Percentiles rank a stretch among this genome's conserved stretches.
Evolutionary conservation across 2,113 vertebrate genomes (phyloP).

Genomic region (Baryphthengus martii): DNA sequence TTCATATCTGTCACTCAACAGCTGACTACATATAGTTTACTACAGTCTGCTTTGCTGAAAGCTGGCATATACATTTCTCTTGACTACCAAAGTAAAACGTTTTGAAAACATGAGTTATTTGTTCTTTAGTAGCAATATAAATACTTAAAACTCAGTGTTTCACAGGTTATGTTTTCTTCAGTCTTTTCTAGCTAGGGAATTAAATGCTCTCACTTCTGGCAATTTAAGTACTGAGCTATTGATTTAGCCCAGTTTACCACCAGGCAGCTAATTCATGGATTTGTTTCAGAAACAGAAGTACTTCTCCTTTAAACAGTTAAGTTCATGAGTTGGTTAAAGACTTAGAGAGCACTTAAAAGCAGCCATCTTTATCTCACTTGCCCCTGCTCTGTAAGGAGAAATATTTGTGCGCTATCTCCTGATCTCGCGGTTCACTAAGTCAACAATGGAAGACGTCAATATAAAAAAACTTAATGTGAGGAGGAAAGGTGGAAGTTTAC

Average conservation of each 20-base stretch:
- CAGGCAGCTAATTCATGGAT: background rate
- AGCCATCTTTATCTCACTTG: too few species aligned
- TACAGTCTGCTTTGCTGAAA: background rate
- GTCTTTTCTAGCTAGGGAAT: background rate
- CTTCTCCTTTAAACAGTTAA: background rate
- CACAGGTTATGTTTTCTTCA: background rate
- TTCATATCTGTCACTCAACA: background rate
- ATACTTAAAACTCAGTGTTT: background rate
- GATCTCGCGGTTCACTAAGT: background rate
- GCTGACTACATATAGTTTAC: background rate
- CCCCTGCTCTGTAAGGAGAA: background rate
- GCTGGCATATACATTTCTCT: background rate
- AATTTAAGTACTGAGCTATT: background rate
- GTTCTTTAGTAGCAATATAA: background rate
- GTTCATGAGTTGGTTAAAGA: background rate
- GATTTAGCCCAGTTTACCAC: background rate
- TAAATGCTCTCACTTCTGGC: background rate
- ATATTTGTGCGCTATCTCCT: background rate
- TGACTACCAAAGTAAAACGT: background rate
- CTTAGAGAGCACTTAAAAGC: too few species aligned
- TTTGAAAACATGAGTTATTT: background rate
- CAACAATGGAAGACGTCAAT: background rate
- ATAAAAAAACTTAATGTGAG: background rate
- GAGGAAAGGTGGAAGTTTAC: background rate
- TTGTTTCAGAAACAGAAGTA: background rate